A percentile compares a stretch with the other conserved stretches of the same genome.
Conservation (phyloP, 53 echinoderm and acorn worm genomes). For the Patiria pectinifera region DNA sequence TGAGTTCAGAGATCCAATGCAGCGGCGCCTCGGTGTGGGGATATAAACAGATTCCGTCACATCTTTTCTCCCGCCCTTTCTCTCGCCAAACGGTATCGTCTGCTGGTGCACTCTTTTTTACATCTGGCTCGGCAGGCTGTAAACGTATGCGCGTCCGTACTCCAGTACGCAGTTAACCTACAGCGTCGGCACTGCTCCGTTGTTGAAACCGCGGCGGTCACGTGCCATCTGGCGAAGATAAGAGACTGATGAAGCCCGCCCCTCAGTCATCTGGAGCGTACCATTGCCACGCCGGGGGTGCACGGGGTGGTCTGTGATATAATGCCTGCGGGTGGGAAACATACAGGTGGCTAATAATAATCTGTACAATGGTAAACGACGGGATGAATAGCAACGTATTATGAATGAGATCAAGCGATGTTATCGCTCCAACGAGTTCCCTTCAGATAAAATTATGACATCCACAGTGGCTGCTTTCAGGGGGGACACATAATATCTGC, state of each 20-base stretch:
- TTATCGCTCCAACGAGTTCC: background rate
- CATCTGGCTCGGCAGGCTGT: constrained; percentile 14
- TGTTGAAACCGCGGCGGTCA: constrained; percentile 17
- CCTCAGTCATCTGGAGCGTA: constrained; percentile 35
- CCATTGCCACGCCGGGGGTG: constrained; percentile 56
- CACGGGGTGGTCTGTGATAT: background rate
- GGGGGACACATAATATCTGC: background rate
- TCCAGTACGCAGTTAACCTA: background rate
- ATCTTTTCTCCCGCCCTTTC: constrained; percentile 27
- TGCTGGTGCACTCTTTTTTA: background rate
- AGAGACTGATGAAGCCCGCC: constrained; percentile 42
- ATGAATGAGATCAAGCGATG: constrained; percentile 45
- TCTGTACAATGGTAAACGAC: constrained; percentile 16
- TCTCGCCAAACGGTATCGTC: constrained; percentile 27
- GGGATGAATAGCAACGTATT: constrained; percentile 36
- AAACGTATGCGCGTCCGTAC: background rate
- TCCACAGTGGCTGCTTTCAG: background rate
- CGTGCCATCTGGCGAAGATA: constrained; percentile 27
- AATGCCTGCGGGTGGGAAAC: constrained; percentile 41
- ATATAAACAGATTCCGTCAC: constrained; percentile 57
- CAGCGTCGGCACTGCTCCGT: background rate
- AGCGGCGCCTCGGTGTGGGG: constrained; percentile 8
- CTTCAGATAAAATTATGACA: background rate
- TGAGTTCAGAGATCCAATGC: constrained; percentile 25
- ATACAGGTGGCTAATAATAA: constrained; percentile 54